These are phyloP conservation scores for Blastobasis lacticolella DNA, from an alignment of 2,888 invertebrate genomes.

Conservation along the genomic window DNA sequence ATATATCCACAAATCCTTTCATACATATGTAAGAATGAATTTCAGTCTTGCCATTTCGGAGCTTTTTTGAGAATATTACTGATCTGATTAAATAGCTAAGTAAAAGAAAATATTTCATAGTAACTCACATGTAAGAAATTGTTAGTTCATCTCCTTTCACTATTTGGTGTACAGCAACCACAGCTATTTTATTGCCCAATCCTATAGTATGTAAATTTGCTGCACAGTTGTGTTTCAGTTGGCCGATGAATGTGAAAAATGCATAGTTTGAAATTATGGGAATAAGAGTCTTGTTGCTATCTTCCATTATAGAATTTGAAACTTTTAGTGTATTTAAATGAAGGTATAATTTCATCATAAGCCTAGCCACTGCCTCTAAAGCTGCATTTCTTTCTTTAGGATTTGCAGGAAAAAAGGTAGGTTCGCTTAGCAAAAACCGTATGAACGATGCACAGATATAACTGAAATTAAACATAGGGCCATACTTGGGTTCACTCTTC, in stretches of 20 bases:
- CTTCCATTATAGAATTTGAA: conserved; percentile 1
- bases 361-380: too few relatives aligned
- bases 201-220: conserved; percentile 19
- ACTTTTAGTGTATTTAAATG: conserved; percentile 5
- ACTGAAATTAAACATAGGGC: conserved; percentile 17
- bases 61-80: too few relatives aligned
- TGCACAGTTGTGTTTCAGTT: conserved; percentile 21
- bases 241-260: conserved; percentile 22
- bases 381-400: too few relatives aligned
- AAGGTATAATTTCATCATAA: conserved; percentile 6
- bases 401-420: too few relatives aligned
- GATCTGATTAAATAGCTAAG: too few relatives aligned
- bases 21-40: too few relatives aligned
- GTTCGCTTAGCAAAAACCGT: conserved; percentile 11
- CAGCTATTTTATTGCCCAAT: conserved; percentile 17
- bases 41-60: too few relatives aligned
- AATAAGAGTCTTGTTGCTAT: conserved; percentile 1
- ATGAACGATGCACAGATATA: conserved; percentile 17
- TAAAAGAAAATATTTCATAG: too few relatives aligned
- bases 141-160: conserved; percentile 22
- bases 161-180: conserved; percentile 22
- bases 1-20: too few relatives aligned
- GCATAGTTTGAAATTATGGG: conserved; percentile 12
- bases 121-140: conserved; percentile 21
- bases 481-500: conserved; percentile 16